phyloP scores from a whole-genome alignment of 2,113 vertebrate genomes.

The Regulus satrapa region DNA sequence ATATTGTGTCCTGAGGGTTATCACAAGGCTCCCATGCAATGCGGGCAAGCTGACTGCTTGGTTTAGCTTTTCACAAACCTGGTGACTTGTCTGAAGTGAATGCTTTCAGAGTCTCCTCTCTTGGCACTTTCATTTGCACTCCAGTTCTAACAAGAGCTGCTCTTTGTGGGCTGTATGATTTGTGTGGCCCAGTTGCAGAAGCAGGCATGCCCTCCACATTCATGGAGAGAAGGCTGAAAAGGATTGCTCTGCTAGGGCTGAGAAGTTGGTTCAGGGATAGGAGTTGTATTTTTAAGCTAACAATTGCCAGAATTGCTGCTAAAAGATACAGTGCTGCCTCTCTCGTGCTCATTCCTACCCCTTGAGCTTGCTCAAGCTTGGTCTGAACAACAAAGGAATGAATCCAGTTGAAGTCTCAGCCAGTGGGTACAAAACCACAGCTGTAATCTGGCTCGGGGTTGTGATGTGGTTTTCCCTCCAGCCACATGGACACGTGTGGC shows the following conservation, averaged over 20 bases:
- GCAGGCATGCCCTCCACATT: not conserved
- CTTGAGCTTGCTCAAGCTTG: not conserved
- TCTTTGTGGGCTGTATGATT: not conserved
- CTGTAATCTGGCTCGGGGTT: not conserved
- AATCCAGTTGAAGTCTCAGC: not conserved
- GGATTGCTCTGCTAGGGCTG: not conserved
- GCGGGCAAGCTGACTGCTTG: not conserved
- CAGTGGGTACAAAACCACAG: not conserved
- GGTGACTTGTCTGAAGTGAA: not conserved
- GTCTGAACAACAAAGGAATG: not conserved
- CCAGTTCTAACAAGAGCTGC: not conserved
- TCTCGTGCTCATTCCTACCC: not conserved
- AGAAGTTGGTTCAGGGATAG: not conserved
- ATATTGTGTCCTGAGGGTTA: not conserved
- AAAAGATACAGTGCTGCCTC: not conserved
- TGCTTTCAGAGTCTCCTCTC: not conserved
- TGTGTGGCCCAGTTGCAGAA: not conserved
- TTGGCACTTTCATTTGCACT: not conserved
- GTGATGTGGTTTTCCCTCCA: not conserved
- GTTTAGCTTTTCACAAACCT: not conserved
- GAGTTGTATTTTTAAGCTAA: not conserved
- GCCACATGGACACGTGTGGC: fast-evolving
- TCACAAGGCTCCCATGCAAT: not conserved
- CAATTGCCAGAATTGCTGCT: not conserved
- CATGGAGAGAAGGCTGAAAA: not conserved